Conservation (phyloP, 2,797 vertebrate genomes). For the Trachops cirrhosus region DNA sequence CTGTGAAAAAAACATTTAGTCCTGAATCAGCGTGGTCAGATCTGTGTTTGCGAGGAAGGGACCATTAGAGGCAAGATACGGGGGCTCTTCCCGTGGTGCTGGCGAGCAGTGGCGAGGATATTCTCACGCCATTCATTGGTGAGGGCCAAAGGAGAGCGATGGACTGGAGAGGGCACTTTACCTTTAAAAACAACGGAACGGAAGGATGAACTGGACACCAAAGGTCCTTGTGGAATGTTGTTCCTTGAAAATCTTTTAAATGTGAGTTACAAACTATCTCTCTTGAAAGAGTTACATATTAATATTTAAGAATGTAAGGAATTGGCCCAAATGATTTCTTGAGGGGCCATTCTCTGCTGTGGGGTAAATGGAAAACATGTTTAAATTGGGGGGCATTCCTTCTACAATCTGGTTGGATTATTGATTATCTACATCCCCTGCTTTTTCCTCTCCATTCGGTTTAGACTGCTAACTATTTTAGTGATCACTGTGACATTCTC, state of each 20-base stretch:
- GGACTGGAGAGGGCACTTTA: not conserved
- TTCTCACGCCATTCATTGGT: not conserved
- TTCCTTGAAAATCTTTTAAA: constrained; percentile 1
- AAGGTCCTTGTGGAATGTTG: not conserved
- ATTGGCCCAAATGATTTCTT: not conserved
- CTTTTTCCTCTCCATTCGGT: not conserved
- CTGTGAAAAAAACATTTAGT: not conserved
- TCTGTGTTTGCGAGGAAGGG: not conserved
- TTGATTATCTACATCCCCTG: not conserved
- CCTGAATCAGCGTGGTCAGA: not conserved
- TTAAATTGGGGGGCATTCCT: not conserved
- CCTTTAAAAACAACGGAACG: not conserved
- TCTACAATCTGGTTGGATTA: not conserved
- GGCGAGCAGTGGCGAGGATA: not conserved
- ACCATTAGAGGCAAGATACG: not conserved
- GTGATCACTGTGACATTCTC: not conserved
- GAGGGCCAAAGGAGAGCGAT: not conserved
- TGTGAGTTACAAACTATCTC: not conserved
- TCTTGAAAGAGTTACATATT: not conserved
- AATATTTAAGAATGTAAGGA: not conserved
- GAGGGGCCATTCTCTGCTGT: not conserved
- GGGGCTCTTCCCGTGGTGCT: not conserved
- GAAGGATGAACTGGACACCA: not conserved
- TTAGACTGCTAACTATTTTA: not conserved
- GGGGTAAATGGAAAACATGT: not conserved